Evolutionary conservation across 2,888 invertebrate genomes (phyloP).

Genomic region (Slavum lentiscoides): DNA sequence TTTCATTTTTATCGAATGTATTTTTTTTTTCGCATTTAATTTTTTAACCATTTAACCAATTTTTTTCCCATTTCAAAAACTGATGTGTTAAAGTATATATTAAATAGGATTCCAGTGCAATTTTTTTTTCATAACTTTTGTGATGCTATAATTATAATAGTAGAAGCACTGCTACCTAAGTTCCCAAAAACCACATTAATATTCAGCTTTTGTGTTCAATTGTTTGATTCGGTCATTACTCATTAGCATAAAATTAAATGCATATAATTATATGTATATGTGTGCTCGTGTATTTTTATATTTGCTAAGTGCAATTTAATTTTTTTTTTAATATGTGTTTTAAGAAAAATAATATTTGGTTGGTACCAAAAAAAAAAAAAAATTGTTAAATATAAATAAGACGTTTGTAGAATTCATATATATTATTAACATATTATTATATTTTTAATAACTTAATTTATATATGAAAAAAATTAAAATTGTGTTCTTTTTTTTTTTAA

Average conservation of each 20-base stretch:
- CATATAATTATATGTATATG: constrained; percentile 28
- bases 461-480: too few relatives aligned
- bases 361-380: not conserved
- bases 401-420: not conserved
- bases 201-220: constrained; percentile 30
- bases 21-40: constrained; percentile 33
- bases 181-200: constrained; percentile 41
- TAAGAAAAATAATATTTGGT: constrained; percentile 20
- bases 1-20: constrained; percentile 22
- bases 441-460: not conserved
- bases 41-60: constrained; percentile 46
- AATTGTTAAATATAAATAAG: not conserved
- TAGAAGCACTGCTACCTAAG: constrained; percentile 38
- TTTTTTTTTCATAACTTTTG: constrained; percentile 45
- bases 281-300: constrained; percentile 18
- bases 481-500: constrained; percentile 43
- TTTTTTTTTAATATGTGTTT: constrained; percentile 14
- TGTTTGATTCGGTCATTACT: constrained; percentile 33
- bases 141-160: constrained; percentile 25
- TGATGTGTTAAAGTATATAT: constrained; percentile 24
- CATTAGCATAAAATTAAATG: constrained; percentile 33
- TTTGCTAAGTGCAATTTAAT: constrained; percentile 44
- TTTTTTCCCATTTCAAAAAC: constrained; percentile 37
- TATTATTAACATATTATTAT: not conserved
- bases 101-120: constrained; percentile 46